These are phyloP conservation scores for Drosophila pruinosa DNA, from an alignment of 1,140 invertebrate genomes.

Conservation along the genomic window DNA sequence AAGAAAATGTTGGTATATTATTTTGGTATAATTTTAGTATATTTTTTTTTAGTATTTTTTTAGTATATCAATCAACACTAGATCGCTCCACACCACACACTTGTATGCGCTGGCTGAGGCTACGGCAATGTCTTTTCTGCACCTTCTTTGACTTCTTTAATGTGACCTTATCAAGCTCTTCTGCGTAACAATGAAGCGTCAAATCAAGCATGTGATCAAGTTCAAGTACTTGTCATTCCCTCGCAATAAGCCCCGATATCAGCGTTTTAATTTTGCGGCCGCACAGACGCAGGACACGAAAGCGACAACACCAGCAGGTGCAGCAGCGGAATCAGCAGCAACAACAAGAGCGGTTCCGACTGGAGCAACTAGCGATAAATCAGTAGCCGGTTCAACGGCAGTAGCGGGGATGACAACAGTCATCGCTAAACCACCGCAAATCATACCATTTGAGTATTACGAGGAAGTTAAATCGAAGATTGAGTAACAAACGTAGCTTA, in stretches of 20 bases:
- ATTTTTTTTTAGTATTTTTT: constrained; percentile 54
- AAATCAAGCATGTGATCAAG: constrained; percentile 99
- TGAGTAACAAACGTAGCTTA: constrained; percentile 26
- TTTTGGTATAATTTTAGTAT: not conserved
- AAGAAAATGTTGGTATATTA: no score
- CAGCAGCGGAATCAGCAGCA: constrained; percentile 30
- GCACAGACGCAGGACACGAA: constrained; percentile 80
- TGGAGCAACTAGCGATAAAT: constrained; percentile 58
- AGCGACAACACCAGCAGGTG: constrained; percentile 43
- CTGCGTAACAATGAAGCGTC: constrained; percentile 99
- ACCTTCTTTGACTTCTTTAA: constrained; percentile 99
- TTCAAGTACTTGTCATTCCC: constrained; percentile 99
- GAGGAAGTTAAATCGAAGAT: constrained; percentile 50
- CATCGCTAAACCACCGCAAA: constrained; percentile 78
- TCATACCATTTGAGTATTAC: constrained; percentile 80
- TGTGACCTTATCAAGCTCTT: constrained; percentile 99
- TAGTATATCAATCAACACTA: constrained; percentile 85
- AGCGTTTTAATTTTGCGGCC: constrained; percentile 85
- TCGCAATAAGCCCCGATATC: constrained; percentile 97
- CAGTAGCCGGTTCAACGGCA: constrained; percentile 26
- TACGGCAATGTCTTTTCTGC: constrained; percentile 94
- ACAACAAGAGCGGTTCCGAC: constrained; percentile 22
- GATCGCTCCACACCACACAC: constrained; percentile 88
- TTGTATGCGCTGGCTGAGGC: constrained; percentile 88
- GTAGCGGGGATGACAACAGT: constrained; percentile 31